Base-by-base conservation (phyloP, 2,113 vertebrate genomes). In the Eulemur rufifrons region DNA sequence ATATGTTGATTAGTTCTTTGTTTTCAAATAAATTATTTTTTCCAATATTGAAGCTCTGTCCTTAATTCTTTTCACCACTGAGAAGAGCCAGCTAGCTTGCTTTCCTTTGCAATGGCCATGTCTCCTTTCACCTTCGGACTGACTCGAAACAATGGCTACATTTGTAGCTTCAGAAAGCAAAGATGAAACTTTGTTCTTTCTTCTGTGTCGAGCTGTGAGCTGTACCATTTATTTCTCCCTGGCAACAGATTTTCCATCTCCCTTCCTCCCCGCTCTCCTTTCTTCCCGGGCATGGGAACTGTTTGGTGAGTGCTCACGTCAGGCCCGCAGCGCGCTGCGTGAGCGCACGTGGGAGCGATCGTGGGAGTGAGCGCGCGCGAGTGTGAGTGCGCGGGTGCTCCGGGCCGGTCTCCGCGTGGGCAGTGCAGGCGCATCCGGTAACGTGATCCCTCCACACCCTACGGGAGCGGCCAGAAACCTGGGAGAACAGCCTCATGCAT, bases 381-480 rank as follows among this genome's bases (percentile, higher is more conserved):
- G 15, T 20, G 34, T 7, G 68, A 98, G 98, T 98, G 98, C 98
- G 99, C 98, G 99, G 98, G 99, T 99, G 99, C 98, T 13, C 14
- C 13, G 9, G 27, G 47, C 66, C 77, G 97, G 99, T 98, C 99
- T 98, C 98, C 98, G 98, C 98, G 71, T 8, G 71, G 6, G 71
- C 98, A 13, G 2, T 0, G 69, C 25, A 7, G 42, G 14, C 99
- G 98, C 99, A 99, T 99, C 99, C 98, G 99, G 99, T 99, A 99
- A 98, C 90, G 97, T 97, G 98, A 98, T 99, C 98, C 98, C 98
- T 98, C 98, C 97, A 98, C 98, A 96, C 98, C 98, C 99, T 98
- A 98, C 98, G 98, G 98, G 98, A 97, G 97, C 91, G 92, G 98
- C 98, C 98, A 97, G 98, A 98, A 98, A 98, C 97, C 94, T 90